Conservation (phyloP, 2,113 vertebrate genomes). For the Damaliscus lunatus region DNA sequence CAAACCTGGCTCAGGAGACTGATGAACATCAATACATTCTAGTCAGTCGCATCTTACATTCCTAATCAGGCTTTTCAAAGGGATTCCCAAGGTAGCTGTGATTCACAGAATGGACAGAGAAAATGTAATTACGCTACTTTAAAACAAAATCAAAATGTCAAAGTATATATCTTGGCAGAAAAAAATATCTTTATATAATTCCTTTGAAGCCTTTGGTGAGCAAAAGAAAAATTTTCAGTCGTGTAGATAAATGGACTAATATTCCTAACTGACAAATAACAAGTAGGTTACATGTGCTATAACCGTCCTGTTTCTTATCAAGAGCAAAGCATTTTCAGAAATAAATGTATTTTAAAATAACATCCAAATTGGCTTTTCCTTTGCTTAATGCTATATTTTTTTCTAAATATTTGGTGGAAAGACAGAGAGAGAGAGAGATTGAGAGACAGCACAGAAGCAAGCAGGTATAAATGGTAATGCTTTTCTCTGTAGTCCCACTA, state of each 20-base stretch:
- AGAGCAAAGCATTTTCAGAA: conserved; percentile 34
- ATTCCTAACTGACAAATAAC: neutral
- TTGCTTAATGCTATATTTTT: conserved; percentile 19
- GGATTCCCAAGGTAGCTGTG: conserved; percentile 72
- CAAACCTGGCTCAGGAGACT: conserved; percentile 68
- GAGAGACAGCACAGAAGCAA: neutral
- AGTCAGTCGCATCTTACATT: conserved; percentile 71
- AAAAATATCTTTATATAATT: conserved; percentile 39
- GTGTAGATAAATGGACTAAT: conserved; percentile 47
- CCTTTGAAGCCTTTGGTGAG: conserved; percentile 43
- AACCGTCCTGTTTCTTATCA: neutral
- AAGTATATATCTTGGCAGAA: conserved; percentile 40
- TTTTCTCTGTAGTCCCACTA: neutral
- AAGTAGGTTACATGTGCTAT: neutral
- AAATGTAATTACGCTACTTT: conserved; percentile 72
- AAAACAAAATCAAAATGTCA: conserved; percentile 67
- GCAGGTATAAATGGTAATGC: neutral
- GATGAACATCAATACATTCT: conserved; percentile 70
- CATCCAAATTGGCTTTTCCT: neutral
- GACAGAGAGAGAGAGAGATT: neutral
- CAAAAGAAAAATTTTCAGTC: conserved; percentile 36
- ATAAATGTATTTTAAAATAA: conserved; percentile 38
- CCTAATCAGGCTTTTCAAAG: conserved; percentile 81
- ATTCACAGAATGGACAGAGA: conserved; percentile 73
- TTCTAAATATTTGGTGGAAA: neutral